A percentile compares a stretch with the other conserved stretches of the same genome.
phyloP scores from a whole-genome alignment of 2,113 vertebrate genomes.

The Aegithalos caudatus region DNA sequence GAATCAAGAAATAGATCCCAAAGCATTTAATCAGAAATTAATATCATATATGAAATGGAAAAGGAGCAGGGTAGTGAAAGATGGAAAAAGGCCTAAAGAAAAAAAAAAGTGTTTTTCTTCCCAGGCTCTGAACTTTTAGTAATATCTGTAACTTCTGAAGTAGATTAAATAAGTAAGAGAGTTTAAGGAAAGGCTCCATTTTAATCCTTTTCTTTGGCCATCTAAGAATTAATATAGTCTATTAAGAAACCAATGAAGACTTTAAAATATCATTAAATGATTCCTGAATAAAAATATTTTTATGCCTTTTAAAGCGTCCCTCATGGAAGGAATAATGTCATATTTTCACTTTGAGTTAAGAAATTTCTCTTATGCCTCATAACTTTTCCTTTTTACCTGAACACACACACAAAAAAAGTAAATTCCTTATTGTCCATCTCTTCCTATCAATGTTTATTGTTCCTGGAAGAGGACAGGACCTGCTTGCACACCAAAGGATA shows the following conservation, averaged over 20 bases:
- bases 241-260: neutral
- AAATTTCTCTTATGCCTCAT: neutral
- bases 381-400: neutral
- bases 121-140: neutral
- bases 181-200: neutral
- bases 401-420: neutral
- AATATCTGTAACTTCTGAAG: neutral
- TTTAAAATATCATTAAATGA: neutral
- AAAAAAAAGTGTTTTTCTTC: neutral
- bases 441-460: neutral
- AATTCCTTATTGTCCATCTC: neutral
- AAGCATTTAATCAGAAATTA: neutral
- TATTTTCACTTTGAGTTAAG: neutral
- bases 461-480: neutral
- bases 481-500: neutral
- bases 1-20: neutral
- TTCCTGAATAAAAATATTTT: neutral
- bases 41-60: neutral
- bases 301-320: neutral
- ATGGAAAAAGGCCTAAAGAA: neutral
- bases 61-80: neutral
- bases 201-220: neutral
- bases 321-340: neutral
- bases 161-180: neutral
- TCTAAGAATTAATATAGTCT: neutral